These are phyloP conservation scores for Lordiphosa stackelbergi DNA, from an alignment of 1,140 invertebrate species.

Conservation along the genomic window DNA sequence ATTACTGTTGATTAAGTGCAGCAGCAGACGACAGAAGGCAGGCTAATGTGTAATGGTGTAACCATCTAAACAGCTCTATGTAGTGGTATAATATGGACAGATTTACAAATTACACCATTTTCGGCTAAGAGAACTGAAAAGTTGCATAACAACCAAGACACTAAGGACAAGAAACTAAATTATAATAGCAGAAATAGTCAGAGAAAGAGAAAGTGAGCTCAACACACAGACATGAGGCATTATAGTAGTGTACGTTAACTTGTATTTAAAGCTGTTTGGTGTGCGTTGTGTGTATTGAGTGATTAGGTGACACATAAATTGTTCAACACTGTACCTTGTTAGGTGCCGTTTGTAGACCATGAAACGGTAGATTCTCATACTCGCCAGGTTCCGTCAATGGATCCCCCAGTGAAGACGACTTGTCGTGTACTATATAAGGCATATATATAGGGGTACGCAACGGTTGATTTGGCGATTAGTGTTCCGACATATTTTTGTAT, in stretches of 20 bases:
- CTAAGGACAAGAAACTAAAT: constrained; percentile 3
- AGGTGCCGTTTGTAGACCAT: constrained; percentile 91
- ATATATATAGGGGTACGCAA: constrained; percentile 50
- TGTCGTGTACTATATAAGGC: constrained; percentile 71
- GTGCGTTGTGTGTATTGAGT: background rate
- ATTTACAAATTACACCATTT: background rate
- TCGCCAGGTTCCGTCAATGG: constrained; percentile 82
- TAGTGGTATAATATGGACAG: too few relatives aligned
- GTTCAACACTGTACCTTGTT: constrained; percentile 85
- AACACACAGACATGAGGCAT: too few relatives aligned
- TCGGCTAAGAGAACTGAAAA: constrained; percentile 7
- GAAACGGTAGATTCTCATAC: constrained; percentile 96
- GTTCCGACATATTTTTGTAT: constrained; percentile 18
- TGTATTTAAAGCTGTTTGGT: too few relatives aligned
- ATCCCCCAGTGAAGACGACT: constrained; percentile 77
- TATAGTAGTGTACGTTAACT: too few relatives aligned
- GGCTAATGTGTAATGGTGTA: too few relatives aligned
- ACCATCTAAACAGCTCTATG: too few relatives aligned
- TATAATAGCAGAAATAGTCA: too few relatives aligned
- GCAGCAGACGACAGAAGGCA: too few relatives aligned
- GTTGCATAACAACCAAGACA: constrained; percentile 11
- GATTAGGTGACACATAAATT: constrained; percentile 13
- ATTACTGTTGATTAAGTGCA: too few relatives aligned
- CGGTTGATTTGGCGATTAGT: constrained; percentile 40
- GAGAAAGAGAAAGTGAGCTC: too few relatives aligned